phyloP scores from a whole-genome alignment of 2,888 invertebrate genomes.

The Conomelus anceps region DNA sequence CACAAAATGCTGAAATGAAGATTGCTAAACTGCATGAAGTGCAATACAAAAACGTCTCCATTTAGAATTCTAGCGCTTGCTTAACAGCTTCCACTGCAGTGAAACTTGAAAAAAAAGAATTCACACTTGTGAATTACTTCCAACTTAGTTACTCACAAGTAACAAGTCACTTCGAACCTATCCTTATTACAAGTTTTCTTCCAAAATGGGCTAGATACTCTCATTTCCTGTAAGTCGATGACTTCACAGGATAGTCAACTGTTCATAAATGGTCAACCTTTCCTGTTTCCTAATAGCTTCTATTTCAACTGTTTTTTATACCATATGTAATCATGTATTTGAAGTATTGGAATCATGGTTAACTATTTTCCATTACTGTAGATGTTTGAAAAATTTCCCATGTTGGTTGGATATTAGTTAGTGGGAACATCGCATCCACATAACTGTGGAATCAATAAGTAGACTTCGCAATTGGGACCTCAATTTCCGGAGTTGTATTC shows the following conservation, averaged over 20 bases:
- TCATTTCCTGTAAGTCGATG: neutral
- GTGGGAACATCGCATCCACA: neutral
- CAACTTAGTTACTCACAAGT: too few species aligned
- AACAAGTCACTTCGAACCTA: neutral
- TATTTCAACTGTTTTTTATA: neutral
- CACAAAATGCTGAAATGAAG: neutral
- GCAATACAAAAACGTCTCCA: neutral
- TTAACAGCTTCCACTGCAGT: neutral
- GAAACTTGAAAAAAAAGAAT: neutral
- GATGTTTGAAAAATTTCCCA: neutral
- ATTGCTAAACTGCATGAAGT: neutral
- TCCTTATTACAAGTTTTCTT: neutral
- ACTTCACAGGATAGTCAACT: neutral
- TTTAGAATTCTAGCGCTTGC: neutral
- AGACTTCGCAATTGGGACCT: neutral
- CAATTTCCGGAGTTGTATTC: neutral
- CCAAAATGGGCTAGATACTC: neutral
- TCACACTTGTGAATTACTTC: too few species aligned
- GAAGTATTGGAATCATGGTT: neutral
- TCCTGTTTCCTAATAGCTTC: neutral
- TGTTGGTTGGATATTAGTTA: neutral
- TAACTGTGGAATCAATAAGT: neutral
- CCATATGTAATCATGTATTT: neutral
- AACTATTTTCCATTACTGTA: neutral
- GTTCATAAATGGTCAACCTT: neutral